Evolutionary conservation across 2,113 vertebrate species (phyloP).

Genomic region (Aegithalos caudatus): DNA sequence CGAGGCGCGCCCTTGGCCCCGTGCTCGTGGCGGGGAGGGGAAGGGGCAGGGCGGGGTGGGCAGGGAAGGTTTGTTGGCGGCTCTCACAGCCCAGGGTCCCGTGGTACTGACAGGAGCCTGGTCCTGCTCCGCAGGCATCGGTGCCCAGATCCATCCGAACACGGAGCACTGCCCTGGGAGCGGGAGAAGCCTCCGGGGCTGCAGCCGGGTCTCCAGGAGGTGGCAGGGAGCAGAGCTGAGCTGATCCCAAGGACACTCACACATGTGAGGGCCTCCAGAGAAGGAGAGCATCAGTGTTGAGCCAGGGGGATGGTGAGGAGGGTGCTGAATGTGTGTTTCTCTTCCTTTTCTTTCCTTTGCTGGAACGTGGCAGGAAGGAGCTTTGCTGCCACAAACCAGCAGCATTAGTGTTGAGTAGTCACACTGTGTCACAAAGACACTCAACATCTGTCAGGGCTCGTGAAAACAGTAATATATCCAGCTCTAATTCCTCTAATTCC

Average conservation of each 20-base stretch:
- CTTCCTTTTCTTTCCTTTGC: background rate
- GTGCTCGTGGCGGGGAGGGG: conserved; percentile 42
- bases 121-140: background rate
- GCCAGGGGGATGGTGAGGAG: fast-evolving
- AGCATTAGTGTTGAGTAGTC: background rate
- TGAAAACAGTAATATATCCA: background rate
- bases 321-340: background rate
- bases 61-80: conserved; percentile 33
- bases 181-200: background rate
- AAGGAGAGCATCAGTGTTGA: fast-evolving
- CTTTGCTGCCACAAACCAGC: background rate
- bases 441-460: background rate
- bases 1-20: conserved; percentile 27
- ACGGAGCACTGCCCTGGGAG: fast-evolving
- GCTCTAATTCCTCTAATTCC: background rate
- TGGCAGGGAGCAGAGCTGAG: background rate
- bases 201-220: background rate
- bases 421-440: background rate
- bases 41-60: conserved; percentile 44
- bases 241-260: background rate
- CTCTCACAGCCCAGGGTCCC: background rate
- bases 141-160: background rate
- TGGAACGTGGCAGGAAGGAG: background rate
- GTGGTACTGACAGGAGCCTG: background rate
- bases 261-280: background rate